Conservation (phyloP, 2,797 vertebrate species). For the Cephalopachus bancanus region DNA sequence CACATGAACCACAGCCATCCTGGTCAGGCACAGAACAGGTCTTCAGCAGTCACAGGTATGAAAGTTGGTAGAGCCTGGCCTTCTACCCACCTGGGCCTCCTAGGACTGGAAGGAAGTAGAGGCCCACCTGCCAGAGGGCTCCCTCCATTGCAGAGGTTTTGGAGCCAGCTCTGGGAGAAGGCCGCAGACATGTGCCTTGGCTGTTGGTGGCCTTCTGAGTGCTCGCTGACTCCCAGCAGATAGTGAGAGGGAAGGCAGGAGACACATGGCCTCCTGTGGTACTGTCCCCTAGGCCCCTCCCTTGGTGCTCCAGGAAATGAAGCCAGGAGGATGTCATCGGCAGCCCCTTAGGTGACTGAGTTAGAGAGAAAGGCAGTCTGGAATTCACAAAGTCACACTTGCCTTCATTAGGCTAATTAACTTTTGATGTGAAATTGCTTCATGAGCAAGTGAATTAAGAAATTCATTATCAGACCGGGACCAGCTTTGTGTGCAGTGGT, state of each 20-base stretch:
- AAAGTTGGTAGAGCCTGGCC: not conserved
- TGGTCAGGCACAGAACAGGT: not conserved
- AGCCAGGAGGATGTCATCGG: not conserved
- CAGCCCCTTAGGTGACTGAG: conserved; percentile 13
- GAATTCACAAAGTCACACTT: conserved; percentile 63
- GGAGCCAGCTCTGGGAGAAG: not conserved
- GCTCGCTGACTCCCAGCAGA: not conserved
- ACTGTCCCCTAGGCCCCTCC: not conserved
- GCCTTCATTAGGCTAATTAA: conserved; percentile 76
- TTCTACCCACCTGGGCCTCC: not conserved
- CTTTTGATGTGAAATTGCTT: not conserved
- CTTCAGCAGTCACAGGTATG: not conserved
- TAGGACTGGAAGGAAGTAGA: not conserved
- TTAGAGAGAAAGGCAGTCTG: conserved; percentile 35
- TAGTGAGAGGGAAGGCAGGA: not conserved
- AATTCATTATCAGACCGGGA: not conserved
- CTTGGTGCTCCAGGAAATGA: not conserved
- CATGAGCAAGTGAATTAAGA: not conserved
- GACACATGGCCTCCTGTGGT: not conserved
- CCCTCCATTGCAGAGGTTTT: not conserved
- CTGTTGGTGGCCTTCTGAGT: not conserved
- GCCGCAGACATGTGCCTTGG: not conserved
- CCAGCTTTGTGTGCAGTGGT: not conserved
- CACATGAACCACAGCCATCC: rapidly evolving
- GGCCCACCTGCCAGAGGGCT: not conserved